A percentile compares a stretch with the other conserved stretches of the same genome.
Evolutionary conservation across 2,797 vertebrate species (phyloP).

Genomic region (Galago senegalensis): DNA sequence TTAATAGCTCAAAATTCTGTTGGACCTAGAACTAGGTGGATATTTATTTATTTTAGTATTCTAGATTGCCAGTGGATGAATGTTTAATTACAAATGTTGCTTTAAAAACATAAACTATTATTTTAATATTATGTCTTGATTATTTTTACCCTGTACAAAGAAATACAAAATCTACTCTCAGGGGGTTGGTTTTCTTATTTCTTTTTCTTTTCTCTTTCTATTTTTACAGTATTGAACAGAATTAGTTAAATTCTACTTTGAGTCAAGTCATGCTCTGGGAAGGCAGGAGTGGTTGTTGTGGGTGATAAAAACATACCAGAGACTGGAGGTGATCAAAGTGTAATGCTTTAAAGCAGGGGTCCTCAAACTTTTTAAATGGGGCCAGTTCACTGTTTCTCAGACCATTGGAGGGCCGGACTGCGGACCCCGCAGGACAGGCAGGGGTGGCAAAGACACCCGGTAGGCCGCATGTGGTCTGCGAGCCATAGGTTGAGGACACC

Average conservation of each 20-base stretch:
- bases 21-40: background rate
- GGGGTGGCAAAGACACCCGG: too few species aligned
- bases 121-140: conserved; percentile 45
- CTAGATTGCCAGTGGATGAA: background rate
- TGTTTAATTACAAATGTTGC: conserved; percentile 37
- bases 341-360: too few species aligned
- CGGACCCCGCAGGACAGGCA: too few species aligned
- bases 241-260: conserved; percentile 39
- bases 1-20: conserved; percentile 43
- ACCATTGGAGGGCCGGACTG: too few species aligned
- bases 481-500: too few species aligned
- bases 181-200: background rate
- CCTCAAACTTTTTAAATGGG: too few species aligned
- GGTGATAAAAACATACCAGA: background rate
- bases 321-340: background rate
- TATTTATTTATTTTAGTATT: conserved; percentile 42
- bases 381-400: too few species aligned
- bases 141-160: conserved; percentile 15
- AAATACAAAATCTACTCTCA: background rate
- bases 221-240: conserved; percentile 7
- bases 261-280: background rate
- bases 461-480: too few species aligned
- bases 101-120: conserved; percentile 34
- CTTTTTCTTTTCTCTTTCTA: background rate
- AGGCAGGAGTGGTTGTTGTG: background rate